Conservation (phyloP, 2,797 vertebrate species). For the Decapterus maruadsi region DNA sequence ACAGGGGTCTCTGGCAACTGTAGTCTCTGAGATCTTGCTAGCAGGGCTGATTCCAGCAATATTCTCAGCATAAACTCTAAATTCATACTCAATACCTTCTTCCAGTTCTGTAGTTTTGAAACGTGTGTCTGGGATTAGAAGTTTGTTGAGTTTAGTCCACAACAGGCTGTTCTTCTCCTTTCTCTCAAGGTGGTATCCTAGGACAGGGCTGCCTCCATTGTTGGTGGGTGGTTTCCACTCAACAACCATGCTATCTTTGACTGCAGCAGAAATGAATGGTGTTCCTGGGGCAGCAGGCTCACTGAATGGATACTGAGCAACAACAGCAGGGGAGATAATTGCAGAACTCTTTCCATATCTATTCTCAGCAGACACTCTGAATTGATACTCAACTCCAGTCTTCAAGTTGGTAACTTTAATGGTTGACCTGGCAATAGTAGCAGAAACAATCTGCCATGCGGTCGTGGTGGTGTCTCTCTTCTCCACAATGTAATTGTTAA, state of each 20-base stretch:
- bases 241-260: slow-evolving; percentile 95
- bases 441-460: slow-evolving; percentile 95
- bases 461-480: slow-evolving; percentile 97
- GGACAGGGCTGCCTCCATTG: slow-evolving; percentile 94
- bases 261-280: slow-evolving; percentile 89
- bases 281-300: slow-evolving; percentile 93
- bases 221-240: slow-evolving; percentile 95
- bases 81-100: slow-evolving; percentile 99
- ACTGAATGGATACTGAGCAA: slow-evolving; percentile 96
- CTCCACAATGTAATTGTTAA: slow-evolving; percentile 99
- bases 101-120: slow-evolving; percentile 95
- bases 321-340: slow-evolving; percentile 88
- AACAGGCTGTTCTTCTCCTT: slow-evolving; percentile 98
- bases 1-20: slow-evolving; percentile 95
- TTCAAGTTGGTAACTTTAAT: slow-evolving; percentile 95
- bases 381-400: slow-evolving; percentile 97
- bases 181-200: slow-evolving; percentile 97
- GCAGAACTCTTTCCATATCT: slow-evolving; percentile 96
- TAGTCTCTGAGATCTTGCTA: slow-evolving; percentile 94
- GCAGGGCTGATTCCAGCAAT: slow-evolving; percentile 93
- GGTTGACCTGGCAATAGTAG: slow-evolving; percentile 97
- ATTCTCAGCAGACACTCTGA: slow-evolving; percentile 97
- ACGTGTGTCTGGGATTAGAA: slow-evolving; percentile 91
- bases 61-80: slow-evolving; percentile 97
- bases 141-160: slow-evolving; percentile 95